Base-by-base conservation (phyloP, 2,797 vertebrate species). In the Danio jaintianensis region DNA sequence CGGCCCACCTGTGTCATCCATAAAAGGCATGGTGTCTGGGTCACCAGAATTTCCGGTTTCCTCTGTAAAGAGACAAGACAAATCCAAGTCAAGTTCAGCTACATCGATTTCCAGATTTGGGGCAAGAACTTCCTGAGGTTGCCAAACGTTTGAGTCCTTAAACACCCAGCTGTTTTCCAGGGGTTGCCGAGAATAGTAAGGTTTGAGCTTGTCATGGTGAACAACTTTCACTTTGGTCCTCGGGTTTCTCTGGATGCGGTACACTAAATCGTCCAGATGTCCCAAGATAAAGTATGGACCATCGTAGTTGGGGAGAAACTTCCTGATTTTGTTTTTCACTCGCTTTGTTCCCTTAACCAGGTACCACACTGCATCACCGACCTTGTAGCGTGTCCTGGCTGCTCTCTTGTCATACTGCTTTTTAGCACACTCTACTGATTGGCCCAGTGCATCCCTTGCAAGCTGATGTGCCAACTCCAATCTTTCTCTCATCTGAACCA, bases 211-310 rank as follows among this genome's bases (percentile, higher is more conserved):
- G 3, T 61, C 58, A 7, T 38, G 58, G 16, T 18, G 38, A 16
- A 63, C 38, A 0, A 63, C 58, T 13, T 79, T 80, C 8, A 16
- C n/a, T 22, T 73, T 79, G 36, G 64, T 38, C n/a, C n/a, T n/a
- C n/a, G n/a, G n/a, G n/a, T n/a, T n/a, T n/a, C n/a, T n/a, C n/a
- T n/a, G n/a, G n/a, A n/a, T n/a, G n/a, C n/a, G n/a, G n/a, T n/a
- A n/a, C n/a, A n/a, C n/a, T n/a, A n/a, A n/a, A n/a, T n/a, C 56
- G 29, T 71, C 63, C 7, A 85, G 42, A 5, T 48, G 74, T 6
- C 78, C 62, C 11, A 81, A 50, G 6, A 83, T 29, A 4, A 85
- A 85, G 18, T 68, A 83, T 11, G 81, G 63, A 0, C 53, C 74
- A 16, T 82, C 74, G 16, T 80, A 84, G 1, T 59, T 59, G 12